phyloP scores from a whole-genome alignment of 1,140 invertebrate genomes.

The Zophobas atratus region DNA sequence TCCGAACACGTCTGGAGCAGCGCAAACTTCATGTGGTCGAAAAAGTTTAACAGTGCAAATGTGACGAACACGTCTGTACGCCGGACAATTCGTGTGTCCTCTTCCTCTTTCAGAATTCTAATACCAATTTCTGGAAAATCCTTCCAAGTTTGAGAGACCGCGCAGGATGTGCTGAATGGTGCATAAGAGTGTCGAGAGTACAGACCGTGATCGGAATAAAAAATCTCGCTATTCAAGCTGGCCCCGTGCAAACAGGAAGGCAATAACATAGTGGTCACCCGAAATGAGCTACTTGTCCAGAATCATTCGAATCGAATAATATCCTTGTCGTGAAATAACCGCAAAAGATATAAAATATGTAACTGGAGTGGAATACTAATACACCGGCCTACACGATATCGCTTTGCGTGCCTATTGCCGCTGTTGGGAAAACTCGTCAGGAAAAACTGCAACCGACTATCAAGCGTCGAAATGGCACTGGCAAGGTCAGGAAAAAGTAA shows the following conservation, averaged over 20 bases:
- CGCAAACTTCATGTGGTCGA: conserved; percentile 55
- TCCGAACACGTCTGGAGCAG: conserved; percentile 30
- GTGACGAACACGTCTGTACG: conserved; percentile 53
- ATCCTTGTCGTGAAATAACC: conserved; percentile 60
- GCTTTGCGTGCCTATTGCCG: conserved; percentile 38
- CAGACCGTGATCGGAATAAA: conserved; percentile 41
- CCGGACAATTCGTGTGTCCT: conserved; percentile 55
- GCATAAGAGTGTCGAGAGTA: conserved; percentile 46
- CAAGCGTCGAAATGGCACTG: neutral
- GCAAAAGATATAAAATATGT: conserved; percentile 65
- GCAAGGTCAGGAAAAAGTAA: conserved; percentile 2
- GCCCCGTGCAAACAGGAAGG: conserved; percentile 55
- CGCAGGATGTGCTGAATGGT: conserved; percentile 47
- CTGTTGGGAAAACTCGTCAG: conserved; percentile 14
- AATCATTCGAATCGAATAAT: conserved; percentile 62
- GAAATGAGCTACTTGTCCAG: conserved; percentile 62
- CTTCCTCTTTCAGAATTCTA: conserved; percentile 52
- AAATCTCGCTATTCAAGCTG: conserved; percentile 18
- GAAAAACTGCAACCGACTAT: conserved; percentile 14
- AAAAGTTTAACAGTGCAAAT: conserved; percentile 58
- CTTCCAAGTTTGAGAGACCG: conserved; percentile 50
- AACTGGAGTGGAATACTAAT: conserved; percentile 61
- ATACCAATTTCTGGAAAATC: conserved; percentile 55
- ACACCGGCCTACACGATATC: conserved; percentile 11
- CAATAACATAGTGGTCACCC: conserved; percentile 62